Evolutionary conservation across 2,888 invertebrate species (phyloP), one percentile per base, ranked within the genome.

Genomic region (Cerastis rubricosa): DNA sequence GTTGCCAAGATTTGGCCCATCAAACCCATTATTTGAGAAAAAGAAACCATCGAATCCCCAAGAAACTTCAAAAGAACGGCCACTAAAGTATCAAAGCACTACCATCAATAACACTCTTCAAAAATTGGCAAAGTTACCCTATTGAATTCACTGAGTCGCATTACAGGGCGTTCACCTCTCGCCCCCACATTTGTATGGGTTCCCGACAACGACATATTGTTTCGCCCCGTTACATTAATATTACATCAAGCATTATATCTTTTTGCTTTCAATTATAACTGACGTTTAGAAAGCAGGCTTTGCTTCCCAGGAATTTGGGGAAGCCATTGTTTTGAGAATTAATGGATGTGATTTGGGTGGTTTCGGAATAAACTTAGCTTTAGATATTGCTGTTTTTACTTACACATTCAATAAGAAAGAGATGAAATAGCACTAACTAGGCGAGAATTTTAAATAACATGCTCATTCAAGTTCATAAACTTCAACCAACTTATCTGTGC

Each of bases 41-140:
- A 64, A 40, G 9, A 49, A 49, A 17, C 40, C 63, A 76, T 68
- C 0, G 25, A 65, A 35, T 40, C n/a, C 40, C 43, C 43, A 35
- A 29, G 54, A 49, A 81, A 74, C 67, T 69, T 72, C 76, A 75
- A 76, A 85, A 66, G 85, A 57, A 61, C n/a, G 19, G 22, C 25
- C 59, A 66, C 70, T 67, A 70, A 70, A 70, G 63, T 51, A 45
- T n/a, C 11, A 14, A 54, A 22, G 63, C 57, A 29, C 66, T 29
- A 47, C 19, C 81, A 80, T 81, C 69, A 76, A 81, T 83, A 75
- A 67, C 25, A 47, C 35, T 67, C 71, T 82, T 82, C 57, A 45
- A 73, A 75, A 73, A 83, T 83, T 81, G 83, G 85, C 85, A 70
- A 85, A 81, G 69, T 85, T 70, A 74, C 79, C 88, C 88, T 76